These are phyloP conservation scores for Lichenostomus cassidix DNA, from an alignment of 2,113 vertebrate genomes.

Conservation along the genomic window DNA sequence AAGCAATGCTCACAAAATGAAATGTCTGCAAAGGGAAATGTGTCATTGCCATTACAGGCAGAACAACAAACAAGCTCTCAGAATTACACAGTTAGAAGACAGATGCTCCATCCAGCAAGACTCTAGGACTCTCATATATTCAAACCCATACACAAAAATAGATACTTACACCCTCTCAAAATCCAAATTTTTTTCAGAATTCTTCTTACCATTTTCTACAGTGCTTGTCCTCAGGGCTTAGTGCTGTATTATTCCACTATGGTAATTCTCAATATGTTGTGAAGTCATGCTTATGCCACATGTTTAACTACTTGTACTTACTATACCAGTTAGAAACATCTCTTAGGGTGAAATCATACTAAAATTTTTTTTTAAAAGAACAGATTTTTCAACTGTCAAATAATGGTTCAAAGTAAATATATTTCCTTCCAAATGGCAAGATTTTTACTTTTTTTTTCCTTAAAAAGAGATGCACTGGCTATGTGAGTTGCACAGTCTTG, in stretches of 20 bases:
- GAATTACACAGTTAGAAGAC: neutral
- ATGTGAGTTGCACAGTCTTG: neutral
- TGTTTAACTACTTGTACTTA: neutral
- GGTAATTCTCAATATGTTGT: neutral
- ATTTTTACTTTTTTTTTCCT: neutral
- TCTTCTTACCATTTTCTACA: neutral
- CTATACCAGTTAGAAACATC: neutral
- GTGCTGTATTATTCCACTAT: neutral
- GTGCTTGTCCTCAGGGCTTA: neutral
- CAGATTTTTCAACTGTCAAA: neutral
- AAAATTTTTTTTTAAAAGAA: neutral
- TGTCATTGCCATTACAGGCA: neutral
- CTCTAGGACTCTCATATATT: neutral
- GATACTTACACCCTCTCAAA: neutral
- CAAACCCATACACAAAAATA: neutral
- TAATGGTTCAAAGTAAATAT: neutral
- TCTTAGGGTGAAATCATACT: neutral
- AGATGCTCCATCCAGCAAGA: neutral
- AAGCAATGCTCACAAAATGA: neutral
- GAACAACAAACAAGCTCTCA: neutral
- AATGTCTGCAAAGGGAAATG: neutral
- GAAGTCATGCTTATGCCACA: neutral
- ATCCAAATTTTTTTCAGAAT: neutral
- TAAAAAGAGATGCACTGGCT: neutral
- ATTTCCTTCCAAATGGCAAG: neutral